These are phyloP conservation scores for Thunnus maccoyii DNA, from an alignment of 2,113 vertebrate genomes.

Conservation along the genomic window DNA sequence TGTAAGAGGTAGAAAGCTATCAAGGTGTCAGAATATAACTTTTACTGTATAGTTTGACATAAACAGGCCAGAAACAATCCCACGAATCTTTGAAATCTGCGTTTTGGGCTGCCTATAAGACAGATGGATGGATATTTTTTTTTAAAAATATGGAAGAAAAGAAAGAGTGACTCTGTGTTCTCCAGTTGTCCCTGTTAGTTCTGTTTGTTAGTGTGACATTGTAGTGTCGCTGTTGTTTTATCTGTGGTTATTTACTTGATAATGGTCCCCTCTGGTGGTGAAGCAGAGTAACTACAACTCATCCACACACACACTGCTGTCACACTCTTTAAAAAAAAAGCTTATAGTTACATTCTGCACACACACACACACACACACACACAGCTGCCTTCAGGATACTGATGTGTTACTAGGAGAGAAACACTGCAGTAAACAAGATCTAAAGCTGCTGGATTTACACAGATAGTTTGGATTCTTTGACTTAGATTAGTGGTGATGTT, in stretches of 20 bases:
- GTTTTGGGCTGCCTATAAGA: conserved; percentile 58
- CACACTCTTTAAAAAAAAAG: too few relatives aligned
- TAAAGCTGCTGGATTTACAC: too few relatives aligned
- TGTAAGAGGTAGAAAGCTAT: background rate
- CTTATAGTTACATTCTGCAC: too few relatives aligned
- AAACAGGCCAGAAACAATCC: background rate
- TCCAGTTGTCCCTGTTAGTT: conserved; percentile 41
- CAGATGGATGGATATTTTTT: conserved; percentile 31
- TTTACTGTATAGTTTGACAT: background rate
- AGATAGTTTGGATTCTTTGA: too few relatives aligned
- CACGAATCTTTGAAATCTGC: background rate
- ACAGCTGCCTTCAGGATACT: too few relatives aligned
- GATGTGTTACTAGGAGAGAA: too few relatives aligned
- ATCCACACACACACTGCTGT: background rate
- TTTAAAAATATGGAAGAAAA: conserved; percentile 61
- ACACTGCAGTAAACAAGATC: too few relatives aligned
- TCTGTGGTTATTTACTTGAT: conserved; percentile 72
- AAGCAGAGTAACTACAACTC: conserved; percentile 44
- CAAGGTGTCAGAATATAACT: background rate
- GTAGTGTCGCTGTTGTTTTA: conserved; percentile 10
- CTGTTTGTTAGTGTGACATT: conserved; percentile 26
- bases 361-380: too few relatives aligned
- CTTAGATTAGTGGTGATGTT: too few relatives aligned
- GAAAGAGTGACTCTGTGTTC: conserved; percentile 55
- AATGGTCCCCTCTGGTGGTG: conserved; percentile 75